Percentiles rank a stretch among this genome's conserved stretches.
These are phyloP conservation scores for Crematogaster levior DNA, from an alignment of 2,888 invertebrate genomes.

Conservation along the genomic window DNA sequence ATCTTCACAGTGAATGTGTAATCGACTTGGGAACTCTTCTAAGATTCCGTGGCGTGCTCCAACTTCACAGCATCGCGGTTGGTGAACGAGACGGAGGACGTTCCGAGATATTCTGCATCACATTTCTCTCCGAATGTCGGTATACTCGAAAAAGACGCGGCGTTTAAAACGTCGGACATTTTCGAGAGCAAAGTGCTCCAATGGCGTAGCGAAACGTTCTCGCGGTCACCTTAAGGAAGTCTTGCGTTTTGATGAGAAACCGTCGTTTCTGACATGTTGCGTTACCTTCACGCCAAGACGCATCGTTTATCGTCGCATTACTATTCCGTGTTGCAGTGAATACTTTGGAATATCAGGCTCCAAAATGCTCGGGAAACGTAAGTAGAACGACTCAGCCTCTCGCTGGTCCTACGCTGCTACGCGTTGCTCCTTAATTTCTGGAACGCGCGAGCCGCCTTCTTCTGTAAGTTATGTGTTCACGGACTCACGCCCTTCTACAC, in stretches of 20 bases:
- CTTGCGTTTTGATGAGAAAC: conserved; percentile 47
- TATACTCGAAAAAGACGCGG: conserved; percentile 46
- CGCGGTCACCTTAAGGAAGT: conserved; percentile 66
- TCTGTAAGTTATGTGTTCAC: conserved; percentile 60
- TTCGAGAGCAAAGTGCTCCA: conserved; percentile 62
- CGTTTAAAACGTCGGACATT: conserved; percentile 65
- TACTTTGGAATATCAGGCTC: background rate
- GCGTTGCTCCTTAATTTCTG: conserved; percentile 70
- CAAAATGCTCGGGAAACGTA: background rate
- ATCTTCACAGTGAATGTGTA: conserved; percentile 8
- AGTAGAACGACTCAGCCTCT: background rate
- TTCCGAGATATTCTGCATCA: conserved; percentile 41
- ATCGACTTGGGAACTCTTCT: conserved; percentile 23
- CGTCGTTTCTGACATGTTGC: background rate
- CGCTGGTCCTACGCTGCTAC: conserved; percentile 28
- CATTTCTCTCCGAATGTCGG: conserved; percentile 40
- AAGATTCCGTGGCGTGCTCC: conserved; percentile 22
- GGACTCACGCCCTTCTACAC: conserved; percentile 45
- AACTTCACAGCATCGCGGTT: conserved; percentile 9
- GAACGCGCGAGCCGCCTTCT: conserved; percentile 42
- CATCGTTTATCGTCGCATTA: background rate
- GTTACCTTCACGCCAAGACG: background rate
- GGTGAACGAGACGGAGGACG: conserved; percentile 10
- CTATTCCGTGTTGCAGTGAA: background rate
- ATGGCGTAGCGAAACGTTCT: conserved; percentile 33